phyloP scores from a whole-genome alignment of 2,797 vertebrate genomes.

The Tarsius wallacei region DNA sequence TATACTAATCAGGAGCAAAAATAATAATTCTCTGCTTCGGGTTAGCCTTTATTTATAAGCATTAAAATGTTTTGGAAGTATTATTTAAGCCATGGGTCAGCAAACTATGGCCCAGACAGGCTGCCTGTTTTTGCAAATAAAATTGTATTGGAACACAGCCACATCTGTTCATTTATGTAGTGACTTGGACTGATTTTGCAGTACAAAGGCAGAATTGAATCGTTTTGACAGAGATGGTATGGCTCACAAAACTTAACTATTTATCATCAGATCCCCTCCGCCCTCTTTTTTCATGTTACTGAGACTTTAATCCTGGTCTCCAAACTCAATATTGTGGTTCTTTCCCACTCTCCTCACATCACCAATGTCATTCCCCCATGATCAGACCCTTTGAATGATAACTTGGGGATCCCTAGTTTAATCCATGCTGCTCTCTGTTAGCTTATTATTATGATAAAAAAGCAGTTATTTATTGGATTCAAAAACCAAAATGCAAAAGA shows the following conservation, averaged over 20 bases:
- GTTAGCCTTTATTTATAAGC: neutral
- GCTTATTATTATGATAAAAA: neutral
- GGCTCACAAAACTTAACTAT: neutral
- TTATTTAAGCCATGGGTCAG: neutral
- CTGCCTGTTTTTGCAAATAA: neutral
- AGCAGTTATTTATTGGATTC: slow-evolving; percentile 25
- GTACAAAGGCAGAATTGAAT: neutral
- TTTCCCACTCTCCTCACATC: no score
- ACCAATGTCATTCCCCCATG: neutral
- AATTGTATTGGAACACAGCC: neutral
- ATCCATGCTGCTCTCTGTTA: neutral
- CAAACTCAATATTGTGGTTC: no score
- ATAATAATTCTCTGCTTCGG: neutral
- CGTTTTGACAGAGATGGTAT: neutral
- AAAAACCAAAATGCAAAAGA: slow-evolving; percentile 46
- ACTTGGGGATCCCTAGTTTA: neutral
- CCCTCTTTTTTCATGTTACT: no score
- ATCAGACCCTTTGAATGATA: neutral
- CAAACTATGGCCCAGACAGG: neutral
- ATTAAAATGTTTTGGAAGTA: slow-evolving; percentile 32
- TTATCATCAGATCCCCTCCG: neutral
- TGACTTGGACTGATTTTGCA: neutral
- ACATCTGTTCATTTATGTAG: neutral
- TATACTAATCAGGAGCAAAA: neutral
- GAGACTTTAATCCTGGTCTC: no score